phyloP scores from a whole-genome alignment of 2,888 invertebrate genomes.

The Synergus itoensis region DNA sequence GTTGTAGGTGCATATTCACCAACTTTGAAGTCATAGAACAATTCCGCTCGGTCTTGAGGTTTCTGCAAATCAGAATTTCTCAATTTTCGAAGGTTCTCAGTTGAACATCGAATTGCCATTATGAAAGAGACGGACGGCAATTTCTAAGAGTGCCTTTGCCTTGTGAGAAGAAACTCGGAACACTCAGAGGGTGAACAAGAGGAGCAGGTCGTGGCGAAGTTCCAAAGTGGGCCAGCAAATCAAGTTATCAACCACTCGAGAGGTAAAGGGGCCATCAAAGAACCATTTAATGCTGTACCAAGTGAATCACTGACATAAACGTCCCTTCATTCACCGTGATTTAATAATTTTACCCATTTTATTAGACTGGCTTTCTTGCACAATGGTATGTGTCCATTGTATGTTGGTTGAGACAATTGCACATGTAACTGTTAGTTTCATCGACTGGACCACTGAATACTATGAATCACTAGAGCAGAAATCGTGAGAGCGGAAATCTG shows the following conservation, averaged over 20 bases:
- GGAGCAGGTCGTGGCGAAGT: constrained; percentile 60
- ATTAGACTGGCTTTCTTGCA: not conserved
- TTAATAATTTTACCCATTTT: not conserved
- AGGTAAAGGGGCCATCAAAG: constrained; percentile 68
- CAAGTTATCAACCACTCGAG: constrained; percentile 70
- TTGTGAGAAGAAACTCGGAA: constrained; percentile 8
- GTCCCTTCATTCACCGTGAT: constrained; percentile 39
- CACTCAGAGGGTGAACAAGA: constrained; percentile 18
- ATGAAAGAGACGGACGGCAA: constrained; percentile 8
- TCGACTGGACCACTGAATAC: constrained; percentile 38
- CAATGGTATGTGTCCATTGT: constrained; percentile 19
- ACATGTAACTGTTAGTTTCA: constrained; percentile 37
- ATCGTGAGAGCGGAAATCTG: constrained; percentile 46
- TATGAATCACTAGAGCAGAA: constrained; percentile 40
- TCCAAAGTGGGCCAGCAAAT: constrained; percentile 68
- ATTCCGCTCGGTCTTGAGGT: not conserved
- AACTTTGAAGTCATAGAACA: constrained; percentile 10
- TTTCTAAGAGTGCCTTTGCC: not conserved
- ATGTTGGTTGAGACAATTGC: not conserved
- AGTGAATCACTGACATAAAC: constrained; percentile 61
- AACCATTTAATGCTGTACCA: constrained; percentile 66
- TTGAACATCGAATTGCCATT: constrained; percentile 4
- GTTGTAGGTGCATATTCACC: not conserved
- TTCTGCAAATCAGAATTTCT: not conserved
- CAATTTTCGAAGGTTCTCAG: constrained; percentile 15